These are phyloP conservation scores for Gymnodraco acuticeps DNA, from an alignment of 2,797 vertebrate genomes.

Conservation along the genomic window DNA sequence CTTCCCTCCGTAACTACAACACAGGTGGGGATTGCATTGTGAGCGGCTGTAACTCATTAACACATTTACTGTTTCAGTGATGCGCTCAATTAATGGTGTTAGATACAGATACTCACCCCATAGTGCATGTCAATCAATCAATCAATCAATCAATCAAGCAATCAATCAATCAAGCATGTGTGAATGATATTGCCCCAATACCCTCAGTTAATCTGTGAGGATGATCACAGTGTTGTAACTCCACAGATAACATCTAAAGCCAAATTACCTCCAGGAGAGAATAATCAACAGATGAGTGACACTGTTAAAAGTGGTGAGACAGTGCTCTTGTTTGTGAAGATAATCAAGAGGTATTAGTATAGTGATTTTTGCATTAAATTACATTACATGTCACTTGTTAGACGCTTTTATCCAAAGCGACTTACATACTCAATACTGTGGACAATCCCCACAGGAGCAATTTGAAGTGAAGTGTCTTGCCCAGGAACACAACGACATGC, in stretches of 20 bases:
- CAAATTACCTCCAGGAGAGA: constrained; percentile 12
- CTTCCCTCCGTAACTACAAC: constrained; percentile 12
- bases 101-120: neutral
- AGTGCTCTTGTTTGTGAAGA: constrained; percentile 18
- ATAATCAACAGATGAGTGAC: constrained; percentile 21
- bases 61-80: neutral
- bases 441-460: too few relatives aligned
- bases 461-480: too few relatives aligned
- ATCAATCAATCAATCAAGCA: too few relatives aligned
- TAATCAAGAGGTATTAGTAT: neutral
- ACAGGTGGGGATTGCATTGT: constrained; percentile 11
- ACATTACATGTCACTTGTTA: too few relatives aligned
- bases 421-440: too few relatives aligned
- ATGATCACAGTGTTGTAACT: constrained; percentile 23
- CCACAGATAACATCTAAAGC: constrained; percentile 23
- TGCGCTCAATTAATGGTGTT: neutral
- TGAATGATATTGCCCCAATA: neutral
- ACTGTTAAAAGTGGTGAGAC: constrained; percentile 28
- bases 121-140: too few relatives aligned
- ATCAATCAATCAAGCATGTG: neutral
- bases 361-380: neutral
- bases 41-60: constrained; percentile 20
- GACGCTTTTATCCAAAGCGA: too few relatives aligned
- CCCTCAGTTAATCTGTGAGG: constrained; percentile 49
- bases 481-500: too few relatives aligned